Evolutionary conservation across 2,113 vertebrate genomes (phyloP).

Genomic region (Furnarius figulus): DNA sequence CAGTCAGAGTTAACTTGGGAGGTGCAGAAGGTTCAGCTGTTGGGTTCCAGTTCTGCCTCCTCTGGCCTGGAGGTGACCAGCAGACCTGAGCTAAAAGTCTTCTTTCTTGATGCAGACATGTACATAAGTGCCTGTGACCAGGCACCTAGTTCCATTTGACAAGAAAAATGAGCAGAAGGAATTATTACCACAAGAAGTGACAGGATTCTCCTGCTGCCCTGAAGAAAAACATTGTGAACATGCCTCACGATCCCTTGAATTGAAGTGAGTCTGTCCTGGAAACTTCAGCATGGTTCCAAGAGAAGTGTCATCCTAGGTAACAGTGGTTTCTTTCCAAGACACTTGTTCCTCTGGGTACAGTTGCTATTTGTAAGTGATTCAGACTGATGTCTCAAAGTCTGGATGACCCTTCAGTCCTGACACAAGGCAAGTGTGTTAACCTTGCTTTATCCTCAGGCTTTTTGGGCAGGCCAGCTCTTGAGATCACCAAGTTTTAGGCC

Average conservation of each 20-base stretch:
- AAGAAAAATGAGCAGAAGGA: neutral
- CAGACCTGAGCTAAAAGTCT: neutral
- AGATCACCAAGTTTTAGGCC: neutral
- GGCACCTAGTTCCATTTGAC: neutral
- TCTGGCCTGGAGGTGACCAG: neutral
- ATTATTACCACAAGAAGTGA: neutral
- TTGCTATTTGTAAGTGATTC: constrained; percentile 14
- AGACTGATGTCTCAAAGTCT: neutral
- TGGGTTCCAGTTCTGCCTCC: neutral
- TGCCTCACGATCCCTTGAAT: neutral
- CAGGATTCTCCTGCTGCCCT: neutral
- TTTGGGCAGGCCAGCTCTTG: neutral
- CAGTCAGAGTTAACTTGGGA: neutral
- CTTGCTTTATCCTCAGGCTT: neutral
- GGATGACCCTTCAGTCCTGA: neutral
- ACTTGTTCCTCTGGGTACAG: neutral
- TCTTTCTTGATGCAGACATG: neutral
- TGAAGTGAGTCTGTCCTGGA: neutral
- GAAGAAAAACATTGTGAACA: neutral
- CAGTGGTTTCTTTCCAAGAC: constrained; percentile 16
- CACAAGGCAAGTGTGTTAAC: neutral
- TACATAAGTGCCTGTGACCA: neutral
- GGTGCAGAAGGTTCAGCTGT: neutral
- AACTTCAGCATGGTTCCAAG: neutral
- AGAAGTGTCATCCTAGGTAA: constrained; percentile 14